Percentiles rank a stretch among this genome's conserved stretches.
Conservation (phyloP, 1,140 invertebrate species). For the Drosophila varians region DNA sequence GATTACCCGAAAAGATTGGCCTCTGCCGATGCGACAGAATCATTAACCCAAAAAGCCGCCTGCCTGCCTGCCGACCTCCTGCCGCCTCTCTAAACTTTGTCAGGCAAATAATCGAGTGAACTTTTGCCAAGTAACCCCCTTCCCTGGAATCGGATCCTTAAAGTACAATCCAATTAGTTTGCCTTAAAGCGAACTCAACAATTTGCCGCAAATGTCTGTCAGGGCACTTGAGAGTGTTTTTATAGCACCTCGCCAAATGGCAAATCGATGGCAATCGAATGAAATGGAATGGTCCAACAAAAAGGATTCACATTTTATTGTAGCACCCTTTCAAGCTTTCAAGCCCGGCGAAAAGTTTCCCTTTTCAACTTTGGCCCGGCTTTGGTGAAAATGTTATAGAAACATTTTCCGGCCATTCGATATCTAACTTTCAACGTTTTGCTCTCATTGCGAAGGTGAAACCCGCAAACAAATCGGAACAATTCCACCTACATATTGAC, state of each 20-base stretch:
- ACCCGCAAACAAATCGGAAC: neutral
- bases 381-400: conserved; percentile 20
- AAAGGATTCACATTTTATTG: conserved; percentile 21
- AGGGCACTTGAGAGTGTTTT: conserved; percentile 14
- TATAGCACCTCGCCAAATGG: conserved; percentile 14
- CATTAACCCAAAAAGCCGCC: conserved; percentile 24
- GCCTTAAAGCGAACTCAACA: conserved; percentile 2
- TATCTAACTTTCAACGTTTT: conserved; percentile 35
- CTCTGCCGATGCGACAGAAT: conserved; percentile 33
- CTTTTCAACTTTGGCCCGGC: conserved; percentile 27
- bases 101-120: neutral
- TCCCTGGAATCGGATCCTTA: neutral
- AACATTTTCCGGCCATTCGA: conserved; percentile 8
- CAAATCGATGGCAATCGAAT: conserved; percentile 42
- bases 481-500: neutral
- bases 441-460: conserved; percentile 48
- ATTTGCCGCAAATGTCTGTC: conserved; percentile 5
- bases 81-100: conserved; percentile 17
- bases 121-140: neutral
- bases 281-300: conserved; percentile 32
- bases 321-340: conserved; percentile 6
- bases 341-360: conserved; percentile 24
- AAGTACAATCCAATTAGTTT: conserved; percentile 5
- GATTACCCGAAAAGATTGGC: conserved; percentile 43
- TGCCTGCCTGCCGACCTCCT: neutral